Percentiles rank a stretch among this genome's conserved stretches.
These are phyloP conservation scores for Melanerpes aurifrons DNA, from an alignment of 2,113 vertebrate species.

Conservation along the genomic window DNA sequence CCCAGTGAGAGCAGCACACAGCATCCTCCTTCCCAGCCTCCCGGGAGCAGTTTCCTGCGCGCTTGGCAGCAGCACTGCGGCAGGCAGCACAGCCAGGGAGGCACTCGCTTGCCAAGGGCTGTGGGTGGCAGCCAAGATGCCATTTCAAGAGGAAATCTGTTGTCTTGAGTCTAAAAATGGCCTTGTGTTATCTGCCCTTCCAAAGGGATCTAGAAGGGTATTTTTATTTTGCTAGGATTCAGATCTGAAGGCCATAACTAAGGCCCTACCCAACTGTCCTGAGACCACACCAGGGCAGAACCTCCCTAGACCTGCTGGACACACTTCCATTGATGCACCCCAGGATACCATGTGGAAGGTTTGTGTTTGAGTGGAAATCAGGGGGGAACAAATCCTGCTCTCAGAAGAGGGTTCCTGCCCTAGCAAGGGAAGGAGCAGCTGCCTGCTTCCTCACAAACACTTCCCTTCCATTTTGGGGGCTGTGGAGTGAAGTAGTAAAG, in stretches of 20 bases:
- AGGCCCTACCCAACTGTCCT: neutral
- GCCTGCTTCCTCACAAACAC: neutral
- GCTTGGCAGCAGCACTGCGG: neutral
- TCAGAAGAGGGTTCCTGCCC: neutral
- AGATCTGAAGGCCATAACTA: neutral
- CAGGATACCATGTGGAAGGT: neutral
- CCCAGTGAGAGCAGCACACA: accelerated
- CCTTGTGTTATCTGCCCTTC: neutral
- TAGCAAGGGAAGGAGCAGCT: neutral
- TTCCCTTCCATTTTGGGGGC: accelerated
- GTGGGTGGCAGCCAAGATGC: neutral
- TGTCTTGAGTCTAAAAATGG: neutral
- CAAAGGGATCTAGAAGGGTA: neutral
- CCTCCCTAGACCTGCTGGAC: no score
- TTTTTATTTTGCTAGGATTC: neutral
- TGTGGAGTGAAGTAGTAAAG: neutral
- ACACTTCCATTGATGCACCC: no score
- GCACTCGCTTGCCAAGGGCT: neutral
- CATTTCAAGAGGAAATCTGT: neutral
- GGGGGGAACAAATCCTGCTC: neutral
- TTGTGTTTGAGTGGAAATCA: neutral
- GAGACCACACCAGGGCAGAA: no score
- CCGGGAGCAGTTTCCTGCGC: accelerated
- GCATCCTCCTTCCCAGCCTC: neutral
- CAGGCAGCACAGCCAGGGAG: neutral